Conservation (phyloP, 53 echinoderm and acorn worm genomes). For the Mesocentrotus franciscanus region DNA sequence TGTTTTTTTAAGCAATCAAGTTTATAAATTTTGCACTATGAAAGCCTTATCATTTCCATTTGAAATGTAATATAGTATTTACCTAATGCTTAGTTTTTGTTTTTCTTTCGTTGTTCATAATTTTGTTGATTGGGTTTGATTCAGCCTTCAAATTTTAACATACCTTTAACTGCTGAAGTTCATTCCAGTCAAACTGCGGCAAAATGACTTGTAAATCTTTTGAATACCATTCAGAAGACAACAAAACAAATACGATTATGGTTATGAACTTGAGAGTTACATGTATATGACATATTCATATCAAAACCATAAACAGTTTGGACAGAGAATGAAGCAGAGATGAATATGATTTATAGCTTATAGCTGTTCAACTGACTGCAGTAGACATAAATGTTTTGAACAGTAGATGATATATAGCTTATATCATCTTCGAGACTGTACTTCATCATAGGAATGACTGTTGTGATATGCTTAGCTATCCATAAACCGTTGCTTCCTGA, state of each 20-base stretch:
- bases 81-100: too few relatives aligned
- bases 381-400: not conserved
- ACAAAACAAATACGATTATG: not conserved
- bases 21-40: too few relatives aligned
- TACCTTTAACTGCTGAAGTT: too few relatives aligned
- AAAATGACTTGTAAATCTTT: not conserved
- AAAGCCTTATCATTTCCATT: too few relatives aligned
- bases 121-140: too few relatives aligned
- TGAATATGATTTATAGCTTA: not conserved
- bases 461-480: not conserved
- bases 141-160: too few relatives aligned
- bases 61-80: too few relatives aligned
- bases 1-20: too few relatives aligned
- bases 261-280: not conserved
- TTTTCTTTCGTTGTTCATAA: too few relatives aligned
- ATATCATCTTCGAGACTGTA: constrained; percentile 24
- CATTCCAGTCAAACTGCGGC: too few relatives aligned
- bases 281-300: not conserved
- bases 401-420: not conserved
- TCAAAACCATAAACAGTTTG: not conserved
- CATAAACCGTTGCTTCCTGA: not conserved
- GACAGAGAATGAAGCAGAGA: not conserved
- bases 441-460: not conserved
- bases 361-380: not conserved
- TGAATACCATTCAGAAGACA: not conserved